Evolutionary conservation across 2,797 vertebrate species (phyloP).

Genomic region (Caiman crocodilus): DNA sequence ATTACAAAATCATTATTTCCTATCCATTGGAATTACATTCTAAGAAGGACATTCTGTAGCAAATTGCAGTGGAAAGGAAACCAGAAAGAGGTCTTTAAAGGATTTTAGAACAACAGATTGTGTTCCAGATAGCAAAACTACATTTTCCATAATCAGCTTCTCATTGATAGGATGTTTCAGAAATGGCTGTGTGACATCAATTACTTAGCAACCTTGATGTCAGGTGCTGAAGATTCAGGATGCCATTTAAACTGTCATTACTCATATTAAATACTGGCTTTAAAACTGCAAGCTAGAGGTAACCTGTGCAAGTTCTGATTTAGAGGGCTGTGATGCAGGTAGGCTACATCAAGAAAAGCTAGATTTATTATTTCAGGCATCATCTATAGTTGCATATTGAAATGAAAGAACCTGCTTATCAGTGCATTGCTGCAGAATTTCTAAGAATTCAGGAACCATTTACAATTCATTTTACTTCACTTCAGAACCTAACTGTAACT

Average conservation of each 20-base stretch:
- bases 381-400: not conserved
- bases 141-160: not conserved
- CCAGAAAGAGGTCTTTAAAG: not conserved
- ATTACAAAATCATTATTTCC: not conserved
- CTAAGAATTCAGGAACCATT: not conserved
- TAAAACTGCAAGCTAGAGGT: constrained; percentile 13
- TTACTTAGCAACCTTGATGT: not conserved
- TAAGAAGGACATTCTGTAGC: not conserved
- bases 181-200: not conserved
- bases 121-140: not conserved
- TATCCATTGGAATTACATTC: not conserved
- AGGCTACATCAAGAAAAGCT: not conserved
- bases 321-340: not conserved
- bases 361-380: not conserved
- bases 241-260: constrained; percentile 36
- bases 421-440: not conserved
- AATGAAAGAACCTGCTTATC: not conserved
- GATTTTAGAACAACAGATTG: not conserved
- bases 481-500: not conserved
- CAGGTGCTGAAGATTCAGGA: not conserved
- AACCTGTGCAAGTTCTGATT: not conserved
- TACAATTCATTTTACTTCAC: not conserved
- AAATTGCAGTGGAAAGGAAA: not conserved
- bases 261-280: constrained; percentile 14
- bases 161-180: not conserved